A percentile compares a stretch with the other conserved stretches of the same genome.
Evolutionary conservation across 2,113 vertebrate species (phyloP).

Genomic region (Mustelus asterias): DNA sequence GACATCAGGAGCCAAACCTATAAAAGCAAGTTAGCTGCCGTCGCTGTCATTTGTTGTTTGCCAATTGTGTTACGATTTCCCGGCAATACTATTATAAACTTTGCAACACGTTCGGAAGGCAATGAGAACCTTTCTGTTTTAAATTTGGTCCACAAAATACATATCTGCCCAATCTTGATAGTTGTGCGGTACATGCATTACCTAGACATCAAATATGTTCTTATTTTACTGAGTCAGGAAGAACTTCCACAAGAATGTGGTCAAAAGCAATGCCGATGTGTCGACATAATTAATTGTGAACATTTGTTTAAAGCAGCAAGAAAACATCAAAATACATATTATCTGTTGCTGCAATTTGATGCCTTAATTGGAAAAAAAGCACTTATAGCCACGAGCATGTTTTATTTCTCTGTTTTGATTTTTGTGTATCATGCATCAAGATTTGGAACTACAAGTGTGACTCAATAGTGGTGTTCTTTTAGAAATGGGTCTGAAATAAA

Average conservation of each 20-base stretch:
- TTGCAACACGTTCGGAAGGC: background rate
- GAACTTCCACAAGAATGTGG: too few relatives aligned
- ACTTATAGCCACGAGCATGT: background rate
- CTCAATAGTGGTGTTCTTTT: background rate
- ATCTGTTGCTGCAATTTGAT: background rate
- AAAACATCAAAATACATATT: background rate
- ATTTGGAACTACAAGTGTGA: background rate
- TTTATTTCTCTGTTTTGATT: background rate
- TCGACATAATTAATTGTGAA: background rate
- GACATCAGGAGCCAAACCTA: background rate
- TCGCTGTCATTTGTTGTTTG: background rate
- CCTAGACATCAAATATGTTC: background rate
- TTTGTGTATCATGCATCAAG: background rate
- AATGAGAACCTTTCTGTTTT: background rate
- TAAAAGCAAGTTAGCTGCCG: background rate
- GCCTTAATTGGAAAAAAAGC: background rate
- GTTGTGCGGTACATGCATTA: background rate
- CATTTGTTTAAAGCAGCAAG: background rate
- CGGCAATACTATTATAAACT: background rate
- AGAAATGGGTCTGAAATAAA: background rate
- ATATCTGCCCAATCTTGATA: background rate
- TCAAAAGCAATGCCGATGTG: background rate
- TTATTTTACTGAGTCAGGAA: background rate
- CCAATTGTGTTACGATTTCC: background rate
- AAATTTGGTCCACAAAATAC: background rate